These are phyloP conservation scores for Podotricha telesiphe DNA, from an alignment of 2,888 invertebrate species.

Conservation along the genomic window DNA sequence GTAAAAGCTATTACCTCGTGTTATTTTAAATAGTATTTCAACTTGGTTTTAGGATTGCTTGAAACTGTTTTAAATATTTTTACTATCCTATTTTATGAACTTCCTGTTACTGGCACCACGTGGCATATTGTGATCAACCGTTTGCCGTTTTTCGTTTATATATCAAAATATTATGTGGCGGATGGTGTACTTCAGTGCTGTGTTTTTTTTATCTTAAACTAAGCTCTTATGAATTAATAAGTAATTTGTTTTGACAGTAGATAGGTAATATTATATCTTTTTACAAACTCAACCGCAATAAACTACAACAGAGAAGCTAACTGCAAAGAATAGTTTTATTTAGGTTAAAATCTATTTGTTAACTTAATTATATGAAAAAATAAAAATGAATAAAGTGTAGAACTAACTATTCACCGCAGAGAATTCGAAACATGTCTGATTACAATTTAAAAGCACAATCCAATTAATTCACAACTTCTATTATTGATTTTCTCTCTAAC, in stretches of 20 bases:
- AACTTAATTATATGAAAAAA: not conserved
- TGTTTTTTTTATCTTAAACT: not conserved
- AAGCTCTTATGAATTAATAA: too few relatives aligned
- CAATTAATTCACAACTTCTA: not conserved
- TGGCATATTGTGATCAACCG: not conserved
- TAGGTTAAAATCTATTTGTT: too few relatives aligned
- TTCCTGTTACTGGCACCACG: not conserved
- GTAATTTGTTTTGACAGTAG: too few relatives aligned
- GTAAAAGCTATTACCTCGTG: constrained; percentile 19
- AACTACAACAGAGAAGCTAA: too few relatives aligned
- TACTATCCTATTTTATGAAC: not conserved
- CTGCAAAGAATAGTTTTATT: too few relatives aligned
- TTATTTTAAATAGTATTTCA: not conserved
- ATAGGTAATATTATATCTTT: too few relatives aligned
- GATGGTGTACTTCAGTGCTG: not conserved
- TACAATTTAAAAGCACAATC: not conserved
- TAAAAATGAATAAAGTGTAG: not conserved
- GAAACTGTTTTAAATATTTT: not conserved
- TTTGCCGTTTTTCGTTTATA: not conserved
- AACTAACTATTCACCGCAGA: not conserved
- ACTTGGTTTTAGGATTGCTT: not conserved
- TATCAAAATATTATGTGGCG: not conserved
- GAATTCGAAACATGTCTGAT: not conserved
- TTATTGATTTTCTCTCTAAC: not conserved
- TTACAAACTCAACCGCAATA: too few relatives aligned